Evolutionary conservation across 2,797 vertebrate species (phyloP), one percentile per base, ranked within the genome.

Genomic region (Anguilla obscura): DNA sequence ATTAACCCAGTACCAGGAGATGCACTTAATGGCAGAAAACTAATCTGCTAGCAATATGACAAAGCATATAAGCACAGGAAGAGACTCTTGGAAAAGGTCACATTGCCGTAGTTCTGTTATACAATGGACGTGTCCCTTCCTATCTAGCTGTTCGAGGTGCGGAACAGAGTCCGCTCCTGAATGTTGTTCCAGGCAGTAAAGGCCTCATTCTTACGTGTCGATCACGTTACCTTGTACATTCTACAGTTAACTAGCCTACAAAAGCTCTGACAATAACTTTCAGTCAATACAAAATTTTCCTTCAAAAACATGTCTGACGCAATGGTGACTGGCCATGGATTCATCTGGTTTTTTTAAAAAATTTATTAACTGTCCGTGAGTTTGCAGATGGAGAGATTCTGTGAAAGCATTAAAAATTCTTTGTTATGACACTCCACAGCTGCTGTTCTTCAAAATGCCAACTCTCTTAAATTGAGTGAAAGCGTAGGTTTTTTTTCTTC

Each of bases 201-300:
- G 24, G 63, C 27, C 63, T 69, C 63, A 69, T 69, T 69, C 7
- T 69, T 27, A 66, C 12, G 3, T 3, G 0, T 66, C 24, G 27
- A 5, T n/a, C 24, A 69, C 7, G 63, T n/a, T 69, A 10, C 58
- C 58, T 63, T 63, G 21, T 21, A 63, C 58, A 45, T 63, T 16
- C 16, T 63, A 21, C 16, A 16, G 16, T 63, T 45, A 45, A 45
- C 40, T 63, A 63, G 63, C 63, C n/a, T 21, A 24, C 1, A 50
- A 80, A 60, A 87, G 48, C 30, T 24, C 48, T 79, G 86, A 21
- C 86, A 87, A 76, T 45, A 54, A 33, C 66, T 56, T 36, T 14
- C 7, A 14, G 7, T 33, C 76, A 33, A 27, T 76, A 80, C 71
- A 60, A 74, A 0, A 36, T 54, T 86, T 80, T 87, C 4, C 1